Percentiles rank a stretch among this genome's conserved stretches.
Evolutionary conservation across 1,140 invertebrate genomes (phyloP).

Genomic region (Drosophila triauraria): DNA sequence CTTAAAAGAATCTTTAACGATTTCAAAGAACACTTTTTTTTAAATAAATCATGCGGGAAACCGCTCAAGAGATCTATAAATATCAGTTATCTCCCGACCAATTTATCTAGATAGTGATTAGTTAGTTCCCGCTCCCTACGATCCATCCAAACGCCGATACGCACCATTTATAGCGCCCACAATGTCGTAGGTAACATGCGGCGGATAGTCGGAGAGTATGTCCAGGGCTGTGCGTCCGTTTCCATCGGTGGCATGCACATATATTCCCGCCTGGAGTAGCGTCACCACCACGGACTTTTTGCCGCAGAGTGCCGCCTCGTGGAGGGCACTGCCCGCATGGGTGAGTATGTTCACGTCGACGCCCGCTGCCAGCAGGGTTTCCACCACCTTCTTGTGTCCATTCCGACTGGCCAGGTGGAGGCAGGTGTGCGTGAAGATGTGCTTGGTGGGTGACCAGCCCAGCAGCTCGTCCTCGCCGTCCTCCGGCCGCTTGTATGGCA

Average conservation of each 20-base stretch:
- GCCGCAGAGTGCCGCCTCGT: constrained; percentile 97
- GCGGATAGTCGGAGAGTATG: constrained; percentile 93
- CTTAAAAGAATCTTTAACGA: no score
- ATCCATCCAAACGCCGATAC: constrained; percentile 18
- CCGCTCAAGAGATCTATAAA: neutral
- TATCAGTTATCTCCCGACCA: neutral
- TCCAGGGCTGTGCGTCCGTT: constrained; percentile 95
- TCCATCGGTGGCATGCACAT: constrained; percentile 91
- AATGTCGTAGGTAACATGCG: constrained; percentile 94
- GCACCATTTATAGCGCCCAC: constrained; percentile 91
- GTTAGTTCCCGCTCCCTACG: neutral
- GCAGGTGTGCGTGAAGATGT: constrained; percentile 93
- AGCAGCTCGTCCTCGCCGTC: constrained; percentile 42
- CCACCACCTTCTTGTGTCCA: constrained; percentile 94
- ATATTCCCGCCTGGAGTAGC: constrained; percentile 93
- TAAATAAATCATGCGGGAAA: neutral
- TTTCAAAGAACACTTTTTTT: neutral
- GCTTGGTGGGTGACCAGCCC: constrained; percentile 67
- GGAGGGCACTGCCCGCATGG: constrained; percentile 94
- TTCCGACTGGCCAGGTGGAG: constrained; percentile 97
- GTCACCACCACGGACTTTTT: constrained; percentile 95
- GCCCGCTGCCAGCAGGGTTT: constrained; percentile 93
- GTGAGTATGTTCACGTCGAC: constrained; percentile 96
- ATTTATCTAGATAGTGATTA: neutral
- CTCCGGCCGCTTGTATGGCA: constrained; percentile 86